These are phyloP conservation scores for Hartigia nigra DNA, from an alignment of 2,888 invertebrate species.

Conservation along the genomic window DNA sequence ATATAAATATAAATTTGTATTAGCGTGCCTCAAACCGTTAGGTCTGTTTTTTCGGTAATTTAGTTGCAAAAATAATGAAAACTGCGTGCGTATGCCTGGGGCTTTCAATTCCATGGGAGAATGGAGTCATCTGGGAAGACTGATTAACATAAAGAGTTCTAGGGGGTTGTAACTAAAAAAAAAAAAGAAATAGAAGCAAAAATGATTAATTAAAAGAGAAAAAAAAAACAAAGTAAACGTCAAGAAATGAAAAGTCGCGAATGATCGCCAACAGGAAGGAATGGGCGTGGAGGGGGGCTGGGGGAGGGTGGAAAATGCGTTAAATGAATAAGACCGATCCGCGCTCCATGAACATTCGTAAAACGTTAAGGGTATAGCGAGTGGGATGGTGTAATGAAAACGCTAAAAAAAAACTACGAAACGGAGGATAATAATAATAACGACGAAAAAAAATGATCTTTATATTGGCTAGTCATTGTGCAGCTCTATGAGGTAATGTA, in stretches of 20 bases:
- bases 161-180: not conserved
- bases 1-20: constrained; percentile 5
- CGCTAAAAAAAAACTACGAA: not conserved
- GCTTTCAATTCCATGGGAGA: constrained; percentile 53
- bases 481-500: constrained; percentile 61
- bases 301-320: not conserved
- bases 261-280: not conserved
- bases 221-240: not conserved
- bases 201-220: constrained; percentile 34
- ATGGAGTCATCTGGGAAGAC: constrained; percentile 52
- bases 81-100: constrained; percentile 57
- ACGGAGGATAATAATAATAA: constrained; percentile 7
- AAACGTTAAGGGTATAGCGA: not conserved
- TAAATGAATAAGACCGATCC: not conserved
- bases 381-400: constrained; percentile 11
- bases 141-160: constrained; percentile 46
- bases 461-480: constrained; percentile 62
- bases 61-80: constrained; percentile 26
- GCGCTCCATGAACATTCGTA: not conserved
- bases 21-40: constrained; percentile 18
- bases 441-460: constrained; percentile 52
- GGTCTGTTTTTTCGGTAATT: constrained; percentile 28
- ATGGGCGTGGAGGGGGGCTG: too few species aligned
- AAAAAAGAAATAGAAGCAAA: constrained; percentile 5
- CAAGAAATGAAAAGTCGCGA: not conserved